Evolutionary conservation across 35 echinoderm and acorn worm genomes (phyloP), one percentile per base, ranked within the genome.

Genomic region (Patiria miniata): DNA sequence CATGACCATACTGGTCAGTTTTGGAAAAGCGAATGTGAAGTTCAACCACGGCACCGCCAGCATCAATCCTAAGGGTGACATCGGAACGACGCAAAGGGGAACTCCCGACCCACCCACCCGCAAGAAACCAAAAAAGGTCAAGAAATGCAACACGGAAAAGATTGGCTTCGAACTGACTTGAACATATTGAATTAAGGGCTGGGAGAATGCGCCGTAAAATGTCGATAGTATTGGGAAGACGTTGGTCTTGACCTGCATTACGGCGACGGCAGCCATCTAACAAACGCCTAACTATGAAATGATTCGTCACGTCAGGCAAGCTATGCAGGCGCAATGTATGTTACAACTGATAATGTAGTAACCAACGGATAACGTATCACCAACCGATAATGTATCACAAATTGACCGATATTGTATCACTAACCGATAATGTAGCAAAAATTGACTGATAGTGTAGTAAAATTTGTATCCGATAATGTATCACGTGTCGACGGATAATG

Each of bases 81-180:
- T 39, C 8, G 22, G 5, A 79, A 32, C 5, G 39, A 8, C 5
- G 21, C 5, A 37, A 18, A 12, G 32, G 39, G 32, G 77, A 37
- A 39, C 21, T 19, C 77, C 21, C 77, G 7, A 32, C 36, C 36
- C 77, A 79, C 77, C 77, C 21, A 79, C 77, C 1, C 32, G 77
- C 39, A 79, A 79, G 39, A 79, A 79, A 18, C 77, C 77, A 79
- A 32, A 79, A 37, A 79, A 79, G 1, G 77, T 39, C n/a, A n/a
- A 79, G 39, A 37, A 79, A 79, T 26, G 77, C 77, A 18, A 39
- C 17, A 7, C 36, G 33, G 77, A 79, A 79, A 33, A 79, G n/a
- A 37, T 16, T 17, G 17, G 36, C 77, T 37, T 79, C 12, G 17
- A 37, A 36, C 17, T 33, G 39, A 32, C 12, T 37, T 32, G 17